phyloP scores from a whole-genome alignment of 2,888 invertebrate genomes.

The Erpobdella octoculata region DNA sequence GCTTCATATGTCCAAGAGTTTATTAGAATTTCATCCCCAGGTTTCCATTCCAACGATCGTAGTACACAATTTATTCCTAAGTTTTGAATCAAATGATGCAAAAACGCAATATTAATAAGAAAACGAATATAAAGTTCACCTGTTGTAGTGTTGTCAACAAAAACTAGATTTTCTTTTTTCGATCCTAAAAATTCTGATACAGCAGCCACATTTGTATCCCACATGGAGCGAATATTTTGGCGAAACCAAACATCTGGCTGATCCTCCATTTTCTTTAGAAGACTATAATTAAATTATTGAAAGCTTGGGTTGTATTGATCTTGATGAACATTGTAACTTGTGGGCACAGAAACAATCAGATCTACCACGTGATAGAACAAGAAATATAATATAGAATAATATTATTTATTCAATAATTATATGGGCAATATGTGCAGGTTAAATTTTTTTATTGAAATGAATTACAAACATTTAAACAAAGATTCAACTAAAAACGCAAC shows the following conservation, averaged over 20 bases:
- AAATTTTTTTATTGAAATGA: too few relatives aligned
- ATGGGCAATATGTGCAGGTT: too few relatives aligned
- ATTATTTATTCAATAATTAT: too few relatives aligned
- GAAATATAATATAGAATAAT: too few relatives aligned
- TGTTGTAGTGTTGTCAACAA: slow-evolving; percentile 34
- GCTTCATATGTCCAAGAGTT: slow-evolving; percentile 33
- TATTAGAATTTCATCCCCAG: slow-evolving; percentile 33
- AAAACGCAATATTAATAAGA: background rate
- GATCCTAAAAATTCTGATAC: slow-evolving; percentile 30
- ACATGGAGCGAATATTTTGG: background rate
- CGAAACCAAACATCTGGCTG: slow-evolving; percentile 31
- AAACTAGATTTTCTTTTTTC: slow-evolving; percentile 28
- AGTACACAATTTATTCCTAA: slow-evolving; percentile 32
- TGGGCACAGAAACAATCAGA: too few relatives aligned
- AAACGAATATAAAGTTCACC: slow-evolving; percentile 25
- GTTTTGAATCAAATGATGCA: background rate
- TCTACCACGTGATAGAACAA: too few relatives aligned
- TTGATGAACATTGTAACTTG: too few relatives aligned
- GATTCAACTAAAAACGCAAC: too few relatives aligned
- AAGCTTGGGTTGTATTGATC: too few relatives aligned
- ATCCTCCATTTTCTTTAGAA: slow-evolving; percentile 28
- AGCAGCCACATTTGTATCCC: slow-evolving; percentile 15
- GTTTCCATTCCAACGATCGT: slow-evolving; percentile 27
- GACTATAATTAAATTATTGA: slow-evolving; percentile 22
- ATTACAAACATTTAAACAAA: too few relatives aligned